Base-by-base conservation (phyloP, 2,113 vertebrate species). In the Seriola rivoliana region DNA sequence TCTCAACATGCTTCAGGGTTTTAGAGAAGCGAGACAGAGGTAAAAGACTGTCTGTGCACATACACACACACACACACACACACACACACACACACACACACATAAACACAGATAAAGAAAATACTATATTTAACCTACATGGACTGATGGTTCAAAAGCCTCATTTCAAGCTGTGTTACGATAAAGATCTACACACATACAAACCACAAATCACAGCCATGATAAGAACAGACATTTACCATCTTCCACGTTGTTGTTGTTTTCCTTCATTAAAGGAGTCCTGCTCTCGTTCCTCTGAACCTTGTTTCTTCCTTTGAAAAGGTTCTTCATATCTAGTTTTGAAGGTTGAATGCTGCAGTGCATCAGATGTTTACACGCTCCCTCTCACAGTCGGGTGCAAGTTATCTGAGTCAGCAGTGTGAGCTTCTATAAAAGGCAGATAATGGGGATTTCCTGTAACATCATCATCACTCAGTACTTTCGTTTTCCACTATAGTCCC, bases 301-400 rank as follows among this genome's bases (percentile, higher is more conserved):
- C 10, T 13, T 74, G 0, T 0, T 6, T 2, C 1, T 4, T 7
- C 1, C 0, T 38, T 0, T 4, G 8, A 6, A 8, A 0, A 11
- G n/a, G 32, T 62, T 79, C 0, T 3, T n/a, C 40, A 67, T 6
- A 7, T 48, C 46, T 5, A 36, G 34, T 6, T 36, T 36, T 36
- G 6, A 36, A 36, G 34, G 34, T 36, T 4, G 34, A 36, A 6
- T 5, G 34, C 0, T 36, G 4, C 3, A 36, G 34, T 36, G 6
- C 0, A 36, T 29, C 29, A 36, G 34, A 36, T 36, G 34, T 36
- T 36, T 29, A 29, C 2, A 29, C 29, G 2, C 29, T 29, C 29
- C 29, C 29, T 2, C 29, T 29, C 29, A 36, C 34, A 36, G 34
- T 36, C 6, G 34, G 6, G 6, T 36, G 4, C 4, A 5, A 36